Evolutionary conservation across 2,113 vertebrate species (phyloP).

Genomic region (Brachirus orientalis): DNA sequence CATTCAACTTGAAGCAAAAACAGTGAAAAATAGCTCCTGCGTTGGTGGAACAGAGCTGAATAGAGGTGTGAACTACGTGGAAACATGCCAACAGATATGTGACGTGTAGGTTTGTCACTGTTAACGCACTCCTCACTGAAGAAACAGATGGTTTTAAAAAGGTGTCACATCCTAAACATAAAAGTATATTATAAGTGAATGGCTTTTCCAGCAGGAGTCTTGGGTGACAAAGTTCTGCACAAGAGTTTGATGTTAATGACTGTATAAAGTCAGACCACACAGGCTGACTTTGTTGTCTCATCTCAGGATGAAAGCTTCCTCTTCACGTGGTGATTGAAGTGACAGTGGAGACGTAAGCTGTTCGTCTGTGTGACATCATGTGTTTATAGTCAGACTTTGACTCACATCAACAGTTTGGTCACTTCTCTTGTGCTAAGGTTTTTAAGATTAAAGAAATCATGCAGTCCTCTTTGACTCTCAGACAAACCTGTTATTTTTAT

Average conservation of each 20-base stretch:
- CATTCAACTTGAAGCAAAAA: constrained; percentile 52
- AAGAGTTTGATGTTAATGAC: background rate
- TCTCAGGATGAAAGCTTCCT: constrained; percentile 16
- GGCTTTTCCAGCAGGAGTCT: background rate
- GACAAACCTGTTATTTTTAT: background rate
- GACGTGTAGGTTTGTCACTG: constrained; percentile 3
- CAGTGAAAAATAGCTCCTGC: background rate
- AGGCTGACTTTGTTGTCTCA: background rate
- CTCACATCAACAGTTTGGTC: too few species aligned
- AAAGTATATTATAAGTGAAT: background rate
- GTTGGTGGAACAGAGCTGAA: background rate
- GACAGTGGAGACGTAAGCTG: constrained; percentile 13
- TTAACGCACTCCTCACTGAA: background rate
- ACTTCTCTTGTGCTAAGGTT: background rate
- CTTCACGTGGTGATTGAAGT: background rate
- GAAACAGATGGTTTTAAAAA: background rate
- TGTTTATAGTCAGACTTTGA: constrained; percentile 26
- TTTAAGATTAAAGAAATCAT: constrained; percentile 1
- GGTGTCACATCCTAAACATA: background rate
- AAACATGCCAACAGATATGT: constrained; percentile 13
- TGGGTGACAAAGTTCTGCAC: background rate
- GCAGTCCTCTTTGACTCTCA: constrained; percentile 14
- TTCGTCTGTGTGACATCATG: background rate
- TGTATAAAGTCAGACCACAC: constrained; percentile 5
- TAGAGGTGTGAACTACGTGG: constrained; percentile 18